Evolutionary conservation across 2,888 invertebrate genomes (phyloP), one percentile per base, ranked within the genome.

Genomic region (Hedya salicella): DNA sequence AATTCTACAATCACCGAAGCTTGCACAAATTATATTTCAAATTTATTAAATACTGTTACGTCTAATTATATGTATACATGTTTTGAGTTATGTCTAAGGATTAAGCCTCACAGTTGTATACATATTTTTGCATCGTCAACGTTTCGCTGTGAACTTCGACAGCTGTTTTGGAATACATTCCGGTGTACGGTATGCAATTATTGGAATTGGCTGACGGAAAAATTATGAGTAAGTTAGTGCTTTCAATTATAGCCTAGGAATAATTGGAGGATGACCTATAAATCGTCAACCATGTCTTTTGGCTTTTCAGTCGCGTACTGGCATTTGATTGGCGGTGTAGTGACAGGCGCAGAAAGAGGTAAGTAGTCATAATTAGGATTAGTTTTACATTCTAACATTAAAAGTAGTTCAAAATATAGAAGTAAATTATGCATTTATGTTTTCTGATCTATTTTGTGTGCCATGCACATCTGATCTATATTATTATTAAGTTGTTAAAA

Each of bases 191-290:
- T 44, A 13, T 57, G n/a, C 57, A 57, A 57, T 57, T 57, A 57
- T 57, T 46, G 44, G 57, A 57, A 57, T 57, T 46, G 57, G 57
- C n/a, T 17, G 57, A 32, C 44, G 56, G 56, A 56, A 30, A 56
- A 57, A 57, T 57, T 57, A 57, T 57, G 57, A 57, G 44, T 57
- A 46, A 56, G 56, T 56, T 44, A 57, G 57, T 32, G 44, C 57
- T 57, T 57, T 32, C 57, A 57, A 57, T 57, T 57, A 57, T 57
- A 57, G 57, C 17, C 32, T 46, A 32, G 32, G n/a, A 32, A 46
- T 57, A 57, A 57, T 57, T 57, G 44, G 32, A 19, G 44, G 25
- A 44, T 57, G 57, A 57, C 57, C 57, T 57, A 57, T 57, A 57
- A 57, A 57, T 57, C 57, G 57, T 44, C 30, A n/a, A 17, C 13